phyloP scores from a whole-genome alignment of 2,888 invertebrate genomes.

The Lydus trimaculatus region DNA sequence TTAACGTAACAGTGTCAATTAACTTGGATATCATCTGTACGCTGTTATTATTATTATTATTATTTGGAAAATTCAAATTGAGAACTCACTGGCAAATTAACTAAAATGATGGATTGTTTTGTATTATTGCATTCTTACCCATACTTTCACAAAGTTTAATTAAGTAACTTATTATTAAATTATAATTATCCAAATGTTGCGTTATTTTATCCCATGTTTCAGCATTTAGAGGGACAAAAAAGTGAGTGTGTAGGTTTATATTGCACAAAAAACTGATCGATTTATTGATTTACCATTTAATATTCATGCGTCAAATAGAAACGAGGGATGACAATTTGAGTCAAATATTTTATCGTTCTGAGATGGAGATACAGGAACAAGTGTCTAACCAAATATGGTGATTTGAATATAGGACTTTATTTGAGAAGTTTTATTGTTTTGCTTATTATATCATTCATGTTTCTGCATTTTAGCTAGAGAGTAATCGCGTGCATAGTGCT shows the following conservation, averaged over 20 bases:
- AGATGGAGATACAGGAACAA: neutral
- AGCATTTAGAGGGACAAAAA: neutral
- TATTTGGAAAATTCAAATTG: too few species aligned
- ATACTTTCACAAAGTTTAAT: too few species aligned
- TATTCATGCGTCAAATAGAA: constrained; percentile 1
- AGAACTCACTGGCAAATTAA: too few species aligned
- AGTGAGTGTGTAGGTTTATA: neutral
- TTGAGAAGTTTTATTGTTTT: too few species aligned
- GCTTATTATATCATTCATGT: too few species aligned
- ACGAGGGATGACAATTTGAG: neutral
- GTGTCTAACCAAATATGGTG: too few species aligned
- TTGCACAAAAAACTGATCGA: neutral
- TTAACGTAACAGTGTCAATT: neutral
- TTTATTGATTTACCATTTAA: constrained; percentile 5
- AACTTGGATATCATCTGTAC: neutral
- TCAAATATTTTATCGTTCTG: neutral
- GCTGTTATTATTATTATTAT: too few species aligned
- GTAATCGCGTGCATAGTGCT: too few species aligned
- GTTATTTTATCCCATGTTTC: neutral
- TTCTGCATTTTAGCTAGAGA: too few species aligned
- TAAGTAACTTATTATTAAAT: neutral
- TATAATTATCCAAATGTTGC: neutral
- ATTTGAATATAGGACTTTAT: too few species aligned
- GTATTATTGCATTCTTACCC: too few species aligned
- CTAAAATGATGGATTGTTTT: too few species aligned